These are phyloP conservation scores for Ormyrus pomaceus DNA, from an alignment of 2,888 invertebrate species.

Conservation along the genomic window DNA sequence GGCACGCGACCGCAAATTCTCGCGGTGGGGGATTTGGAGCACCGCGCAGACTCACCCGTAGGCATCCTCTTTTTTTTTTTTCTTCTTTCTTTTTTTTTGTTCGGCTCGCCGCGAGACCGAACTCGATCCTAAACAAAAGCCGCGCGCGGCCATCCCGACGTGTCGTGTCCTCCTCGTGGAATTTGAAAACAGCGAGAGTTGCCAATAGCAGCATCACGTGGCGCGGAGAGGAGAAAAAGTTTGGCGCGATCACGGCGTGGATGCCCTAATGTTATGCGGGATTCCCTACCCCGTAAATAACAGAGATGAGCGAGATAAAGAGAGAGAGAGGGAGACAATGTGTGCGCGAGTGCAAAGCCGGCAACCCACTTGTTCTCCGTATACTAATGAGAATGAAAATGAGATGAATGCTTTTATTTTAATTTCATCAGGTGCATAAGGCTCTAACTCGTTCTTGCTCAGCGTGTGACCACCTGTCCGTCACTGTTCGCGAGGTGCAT, in stretches of 20 bases:
- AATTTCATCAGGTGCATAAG: slow-evolving; percentile 71
- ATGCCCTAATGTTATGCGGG: slow-evolving; percentile 71
- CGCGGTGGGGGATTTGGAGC: neutral
- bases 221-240: slow-evolving; percentile 13
- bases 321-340: slow-evolving; percentile 46
- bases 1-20: slow-evolving; percentile 25
- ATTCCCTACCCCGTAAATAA: slow-evolving; percentile 64
- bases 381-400: slow-evolving; percentile 75
- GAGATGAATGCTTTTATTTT: slow-evolving; percentile 73
- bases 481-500: neutral
- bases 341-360: slow-evolving; percentile 66
- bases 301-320: slow-evolving; percentile 32
- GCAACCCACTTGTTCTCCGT: slow-evolving; percentile 73
- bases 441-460: slow-evolving; percentile 49
- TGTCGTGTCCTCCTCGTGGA: slow-evolving; percentile 22
- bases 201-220: neutral
- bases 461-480: slow-evolving; percentile 32
- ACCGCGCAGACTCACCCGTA: no score
- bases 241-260: slow-evolving; percentile 13
- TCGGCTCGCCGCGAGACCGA: neutral
- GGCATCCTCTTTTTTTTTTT: neutral
- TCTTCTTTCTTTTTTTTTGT: neutral
- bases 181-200: slow-evolving; percentile 48
- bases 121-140: slow-evolving; percentile 13
- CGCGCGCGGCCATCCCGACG: neutral